A percentile compares a stretch with the other conserved stretches of the same genome.
Conservation (phyloP, 2,797 vertebrate genomes). For the Coracias cyanogaster region DNA sequence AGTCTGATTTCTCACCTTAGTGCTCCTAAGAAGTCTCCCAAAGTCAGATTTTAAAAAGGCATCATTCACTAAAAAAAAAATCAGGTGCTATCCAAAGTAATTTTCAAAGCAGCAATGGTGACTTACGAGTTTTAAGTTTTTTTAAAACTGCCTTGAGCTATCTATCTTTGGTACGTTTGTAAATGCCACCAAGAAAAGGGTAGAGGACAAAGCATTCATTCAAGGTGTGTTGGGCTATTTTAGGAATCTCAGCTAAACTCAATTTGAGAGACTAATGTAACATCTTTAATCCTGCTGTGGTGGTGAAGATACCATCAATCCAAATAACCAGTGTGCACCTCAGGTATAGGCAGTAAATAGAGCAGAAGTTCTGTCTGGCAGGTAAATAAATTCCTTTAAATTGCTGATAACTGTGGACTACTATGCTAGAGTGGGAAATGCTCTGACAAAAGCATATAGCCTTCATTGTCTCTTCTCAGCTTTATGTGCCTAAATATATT, state of each 20-base stretch:
- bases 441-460: neutral
- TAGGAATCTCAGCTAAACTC: neutral
- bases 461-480: neutral
- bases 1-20: neutral
- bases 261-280: neutral
- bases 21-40: neutral
- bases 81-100: neutral
- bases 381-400: constrained; percentile 11
- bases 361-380: neutral
- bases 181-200: neutral
- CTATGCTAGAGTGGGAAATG: neutral
- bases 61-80: neutral
- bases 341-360: neutral
- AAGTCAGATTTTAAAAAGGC: neutral
- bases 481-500: neutral
- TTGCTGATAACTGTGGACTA: neutral
- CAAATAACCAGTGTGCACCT: neutral
- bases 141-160: neutral
- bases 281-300: neutral
- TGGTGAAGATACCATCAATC: neutral
- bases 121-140: neutral
- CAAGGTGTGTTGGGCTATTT: neutral
- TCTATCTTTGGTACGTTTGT: neutral
- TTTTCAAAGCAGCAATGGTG: neutral
- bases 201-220: neutral